Evolutionary conservation across 2,113 vertebrate species (phyloP), one percentile per base, ranked within the genome.

Genomic region (Esox niger): DNA sequence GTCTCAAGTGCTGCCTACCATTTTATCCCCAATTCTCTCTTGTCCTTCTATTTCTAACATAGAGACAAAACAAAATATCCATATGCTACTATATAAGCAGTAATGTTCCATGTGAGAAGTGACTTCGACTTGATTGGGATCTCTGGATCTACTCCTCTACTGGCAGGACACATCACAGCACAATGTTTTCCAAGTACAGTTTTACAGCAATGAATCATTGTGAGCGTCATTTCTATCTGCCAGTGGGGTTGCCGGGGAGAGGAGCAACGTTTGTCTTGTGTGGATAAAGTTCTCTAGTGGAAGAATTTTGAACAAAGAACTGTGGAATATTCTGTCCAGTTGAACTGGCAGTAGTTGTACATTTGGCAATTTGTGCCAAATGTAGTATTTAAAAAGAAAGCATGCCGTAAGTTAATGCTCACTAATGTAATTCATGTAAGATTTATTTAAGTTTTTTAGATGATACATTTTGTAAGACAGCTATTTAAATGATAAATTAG

Each of bases 201-300:
- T 77, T 63, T 70, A 72, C 56, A 55, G 78, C 67, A 66, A 66
- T 83, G 38, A 84, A 80, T 87, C 71, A 77, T 57, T 66, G 52
- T 13, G 66, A 69, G 62, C 55, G 35, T 60, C 60, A 33, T 74
- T 68, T 75, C 68, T 74, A 73, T 84, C 77, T 73, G 68, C 35
- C 55, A 25, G 38, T 6, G 62, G 68, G 65, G 61, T 29, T n/a
- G 65, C 62, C 66, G 33, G 31, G 58, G 73, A 70, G 32, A 66
- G 32, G 10, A 46, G 64, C 77, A 62, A 62, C 63, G 68, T 43
- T 54, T 79, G 79, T 75, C 76, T 46, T 35, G 70, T 69, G 61
- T 46, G 43, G 69, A 70, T 79, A 74, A 82, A 79, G 74, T 81
- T 75, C 75, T 80, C 20, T 38, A 75, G 75, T 75, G 76, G 77